Base-by-base conservation (phyloP, 2,888 invertebrate genomes). In the Polietes domitor region DNA sequence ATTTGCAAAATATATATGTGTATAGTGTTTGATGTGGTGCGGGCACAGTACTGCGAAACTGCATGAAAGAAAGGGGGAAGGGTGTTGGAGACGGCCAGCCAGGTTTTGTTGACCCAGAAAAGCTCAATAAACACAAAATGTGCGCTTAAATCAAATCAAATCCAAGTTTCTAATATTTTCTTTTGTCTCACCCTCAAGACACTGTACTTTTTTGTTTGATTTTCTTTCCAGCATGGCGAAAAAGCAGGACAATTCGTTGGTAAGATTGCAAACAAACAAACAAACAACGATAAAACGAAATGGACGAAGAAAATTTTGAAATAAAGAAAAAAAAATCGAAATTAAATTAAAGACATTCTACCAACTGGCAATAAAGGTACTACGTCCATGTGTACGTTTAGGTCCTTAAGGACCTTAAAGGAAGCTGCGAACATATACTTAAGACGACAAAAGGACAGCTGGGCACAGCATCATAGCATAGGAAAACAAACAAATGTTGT, bases 191-290 rank as follows among this genome's bases (percentile, higher is more conserved):
- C 47, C 47, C 32, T 32, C 32, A 32, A 32, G 32, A 4, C 47
- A 47, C 47, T 47, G 47, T 79, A 12, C 15, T 43, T n/a, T n/a
- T n/a, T 74, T 55, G 73, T 53, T 19, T 24, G 6, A 26, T 71
- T 72, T 28, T 1, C 17, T 47, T 55, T 73, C 58, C 7, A 10
- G n/a, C 21, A 26, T 76, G 70, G 24, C 50, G 61, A 28, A 58
- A 72, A 55, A 81, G 73, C 47, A 58, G 26, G 58, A 26, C 26
- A 68, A 77, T 81, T 73, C 65, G 55, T 43, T 72, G 58, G 21
- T 12, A 43, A 43, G 43, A 28, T 17, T 43, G 9, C 26, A 55
- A 73, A 19, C 21, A 32, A 79, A 19, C 21, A 32, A 79, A 37
- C 37, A 37, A 37, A 15, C 15, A 41, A 41, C 47, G 47, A n/a